Evolutionary conservation across 1,140 invertebrate species (phyloP).

Genomic region (Aphelenchoides avenae): DNA sequence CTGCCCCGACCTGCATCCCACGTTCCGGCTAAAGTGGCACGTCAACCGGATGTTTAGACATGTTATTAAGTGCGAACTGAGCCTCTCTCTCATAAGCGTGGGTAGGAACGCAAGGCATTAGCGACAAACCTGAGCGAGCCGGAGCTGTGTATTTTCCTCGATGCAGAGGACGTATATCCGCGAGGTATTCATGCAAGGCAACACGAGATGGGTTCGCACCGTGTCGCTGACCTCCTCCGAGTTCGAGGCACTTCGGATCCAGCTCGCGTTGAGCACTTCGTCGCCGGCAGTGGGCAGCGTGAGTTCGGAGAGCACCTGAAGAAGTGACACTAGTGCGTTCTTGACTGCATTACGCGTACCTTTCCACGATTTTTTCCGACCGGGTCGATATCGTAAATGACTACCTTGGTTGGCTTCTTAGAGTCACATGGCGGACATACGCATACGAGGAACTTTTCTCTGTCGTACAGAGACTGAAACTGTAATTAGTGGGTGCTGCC

Average conservation of each 20-base stretch:
- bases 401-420: conserved; percentile 27
- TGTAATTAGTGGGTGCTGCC: conserved; percentile 3
- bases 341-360: too few relatives aligned
- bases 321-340: too few relatives aligned
- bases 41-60: too few relatives aligned
- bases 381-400: conserved; percentile 35
- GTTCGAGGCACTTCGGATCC: conserved; percentile 12
- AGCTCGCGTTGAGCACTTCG: conserved; percentile 27
- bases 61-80: too few relatives aligned
- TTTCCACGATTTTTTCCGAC: conserved; percentile 37
- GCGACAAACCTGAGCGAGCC: conserved; percentile 23
- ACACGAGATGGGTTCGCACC: conserved; percentile 10
- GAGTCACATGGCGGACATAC: conserved; percentile 17
- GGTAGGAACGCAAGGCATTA: conserved; percentile 11
- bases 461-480: conserved; percentile 43
- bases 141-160: conserved; percentile 17
- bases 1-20: too few relatives aligned
- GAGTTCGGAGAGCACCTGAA: conserved; percentile 23
- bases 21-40: too few relatives aligned
- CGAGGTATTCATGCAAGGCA: conserved; percentile 40
- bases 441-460: conserved; percentile 39
- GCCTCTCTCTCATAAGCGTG: too few relatives aligned
- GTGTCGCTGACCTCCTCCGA: conserved; percentile 11
- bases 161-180: conserved; percentile 33
- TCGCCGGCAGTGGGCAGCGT: conserved; percentile 19